phyloP scores from a whole-genome alignment of 2,888 invertebrate genomes.

The Morpho achilles region DNA sequence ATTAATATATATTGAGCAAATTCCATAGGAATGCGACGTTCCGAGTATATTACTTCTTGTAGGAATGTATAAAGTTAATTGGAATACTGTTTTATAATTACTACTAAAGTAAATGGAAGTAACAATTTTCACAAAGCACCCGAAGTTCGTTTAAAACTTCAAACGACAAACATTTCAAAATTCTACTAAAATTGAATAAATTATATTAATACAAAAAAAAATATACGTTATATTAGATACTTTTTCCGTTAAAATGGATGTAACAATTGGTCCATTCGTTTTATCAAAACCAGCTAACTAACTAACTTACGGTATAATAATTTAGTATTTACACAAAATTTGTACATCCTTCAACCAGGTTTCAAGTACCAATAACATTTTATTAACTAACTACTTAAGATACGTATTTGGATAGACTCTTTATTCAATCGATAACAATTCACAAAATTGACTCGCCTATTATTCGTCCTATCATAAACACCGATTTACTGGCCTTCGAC shows the following conservation, averaged over 20 bases:
- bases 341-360: constrained; percentile 69
- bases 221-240: constrained; percentile 42
- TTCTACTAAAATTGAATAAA: constrained; percentile 67
- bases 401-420: constrained; percentile 79
- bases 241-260: constrained; percentile 47
- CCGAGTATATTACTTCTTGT: constrained; percentile 26
- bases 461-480: constrained; percentile 59
- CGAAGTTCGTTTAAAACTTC: constrained; percentile 52
- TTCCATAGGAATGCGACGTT: constrained; percentile 22
- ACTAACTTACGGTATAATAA: constrained; percentile 56
- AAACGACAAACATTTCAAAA: constrained; percentile 67
- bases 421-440: constrained; percentile 71
- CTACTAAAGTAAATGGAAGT: constrained; percentile 23
- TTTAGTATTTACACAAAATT: constrained; percentile 70
- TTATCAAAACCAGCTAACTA: constrained; percentile 49
- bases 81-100: constrained; percentile 3
- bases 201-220: constrained; percentile 62
- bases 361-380: constrained; percentile 52
- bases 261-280: constrained; percentile 26
- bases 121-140: constrained; percentile 53
- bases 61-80: constrained; percentile 23
- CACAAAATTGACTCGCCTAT: constrained; percentile 50
- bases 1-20: constrained; percentile 26
- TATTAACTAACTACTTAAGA: constrained; percentile 61
- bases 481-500: constrained; percentile 70